Evolutionary conservation across 1,140 invertebrate genomes (phyloP), one percentile per base, ranked within the genome.

Genomic region (Drosophila pseudoananassae): DNA sequence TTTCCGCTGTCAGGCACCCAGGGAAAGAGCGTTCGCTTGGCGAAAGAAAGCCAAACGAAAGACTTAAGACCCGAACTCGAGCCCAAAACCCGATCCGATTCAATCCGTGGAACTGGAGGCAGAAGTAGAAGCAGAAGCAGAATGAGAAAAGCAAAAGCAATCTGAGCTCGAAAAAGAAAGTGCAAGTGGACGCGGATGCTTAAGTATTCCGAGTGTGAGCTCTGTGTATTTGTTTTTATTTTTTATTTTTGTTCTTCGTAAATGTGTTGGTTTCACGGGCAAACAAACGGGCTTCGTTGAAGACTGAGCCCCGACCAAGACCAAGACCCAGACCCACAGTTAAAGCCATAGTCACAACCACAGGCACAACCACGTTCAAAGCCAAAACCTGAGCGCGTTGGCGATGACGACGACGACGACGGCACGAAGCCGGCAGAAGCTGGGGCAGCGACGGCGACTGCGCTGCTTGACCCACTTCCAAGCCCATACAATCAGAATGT

Each of bases 171-270:
- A 91, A 91, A 91, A 91, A 91, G 90, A 91, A 91, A 91, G 90
- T 91, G 90, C 90, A 91, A 91, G 90, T 91, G 90, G 90, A 91
- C 73, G 76, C 85, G 83, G 90, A 90, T 91, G 84, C 85, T 91
- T 90, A 76, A 91, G 76, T 91, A 91, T 91, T 91, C 90, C 79
- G 69, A 59, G 77, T 74, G 78, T 77, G 81, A 70, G 23, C 51
- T 59, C 52, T 73, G 8, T 57, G 55, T 33, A 59, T 46, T 45
- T 57, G 61, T 54, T 50, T 73, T 65, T 63, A 46, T 66, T 71
- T 49, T 75, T 77, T 59, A 73, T 60, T 56, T 76, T 63, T 73
- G 73, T 52, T 64, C 52, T 75, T 78, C 51, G 63, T 64, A 66
- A 50, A 65, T 84, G 73, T 54, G 59, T 77, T 55, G 61, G 46